Base-by-base conservation (phyloP, 2,888 invertebrate genomes). In the Metacarcinus magister region DNA sequence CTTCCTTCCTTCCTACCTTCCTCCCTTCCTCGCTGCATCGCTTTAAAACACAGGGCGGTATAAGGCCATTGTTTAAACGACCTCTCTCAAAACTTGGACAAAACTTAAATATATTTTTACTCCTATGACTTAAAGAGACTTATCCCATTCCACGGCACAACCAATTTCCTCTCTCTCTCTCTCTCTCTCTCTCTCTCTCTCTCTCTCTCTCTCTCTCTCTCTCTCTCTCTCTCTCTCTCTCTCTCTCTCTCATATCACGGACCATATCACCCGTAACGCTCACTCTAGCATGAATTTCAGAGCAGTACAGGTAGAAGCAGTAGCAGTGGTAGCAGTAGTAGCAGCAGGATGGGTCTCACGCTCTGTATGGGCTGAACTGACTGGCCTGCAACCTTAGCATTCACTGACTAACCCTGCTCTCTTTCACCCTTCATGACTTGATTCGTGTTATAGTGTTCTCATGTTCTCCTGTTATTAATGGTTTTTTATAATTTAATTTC, bases 191-290 rank as follows among this genome's bases (percentile, higher is more conserved):
- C 32, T 32, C 32, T 82, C 32, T 82, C 82, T 82, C 82, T 82
- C 82, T 82, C 82, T 82, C 82, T 82, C 82, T 82, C 82, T 82
- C 82, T 82, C 82, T 82, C 82, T 82, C 82, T 82, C 82, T 82
- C 82, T 82, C 82, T 82, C 82, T 82, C 82, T 82, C 82, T 82
- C 82, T 82, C 82, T 82, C 82, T 82, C 82, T 82, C 82, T 82
- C 82, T 82, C 82, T 82, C 82, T 82, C 82, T 82, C 82, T 82
- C 82, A 32, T 82, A 28, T 82, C 82, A 82, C 82, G 82, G 82
- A 32, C 32, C 82, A 82, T 32, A 28, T 82, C 28, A 82, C 32
- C 19, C 13, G 32, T 28, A 5, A 7, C 32, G 32, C 32, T 28
- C 82, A 32, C 82, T 82, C 82, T 82, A 32, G 32, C 32, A 5